Evolutionary conservation across 2,888 invertebrate genomes (phyloP).

Genomic region (Cephus pulcher): DNA sequence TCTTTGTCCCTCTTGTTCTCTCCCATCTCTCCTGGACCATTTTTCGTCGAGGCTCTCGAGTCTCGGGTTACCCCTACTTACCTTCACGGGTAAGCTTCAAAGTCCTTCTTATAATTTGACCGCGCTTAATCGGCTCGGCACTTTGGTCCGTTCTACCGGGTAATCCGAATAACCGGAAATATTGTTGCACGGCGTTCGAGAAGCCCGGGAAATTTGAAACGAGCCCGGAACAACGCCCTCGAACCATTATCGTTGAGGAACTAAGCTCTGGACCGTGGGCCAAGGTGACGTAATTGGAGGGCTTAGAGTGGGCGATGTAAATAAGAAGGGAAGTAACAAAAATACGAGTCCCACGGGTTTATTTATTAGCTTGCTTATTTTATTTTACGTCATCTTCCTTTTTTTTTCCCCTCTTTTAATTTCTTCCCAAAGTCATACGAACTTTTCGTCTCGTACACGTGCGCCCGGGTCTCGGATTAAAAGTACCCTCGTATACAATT

Average conservation of each 20-base stretch:
- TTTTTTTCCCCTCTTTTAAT: neutral
- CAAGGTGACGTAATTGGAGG: neutral
- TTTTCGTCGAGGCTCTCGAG: constrained; percentile 5
- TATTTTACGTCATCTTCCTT: neutral
- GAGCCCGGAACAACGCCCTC: neutral
- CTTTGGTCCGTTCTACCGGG: too few species aligned
- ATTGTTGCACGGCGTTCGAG: neutral
- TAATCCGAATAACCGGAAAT: neutral
- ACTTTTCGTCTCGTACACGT: neutral
- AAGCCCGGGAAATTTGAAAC: neutral
- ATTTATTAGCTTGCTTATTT: neutral
- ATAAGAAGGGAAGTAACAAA: neutral
- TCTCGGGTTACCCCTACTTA: neutral
- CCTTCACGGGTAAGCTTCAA: neutral
- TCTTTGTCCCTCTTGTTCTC: neutral
- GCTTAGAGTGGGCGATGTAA: neutral
- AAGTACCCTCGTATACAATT: neutral
- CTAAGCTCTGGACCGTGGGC: neutral
- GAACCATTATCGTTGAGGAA: neutral
- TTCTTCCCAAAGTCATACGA: neutral
- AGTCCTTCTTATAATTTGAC: neutral
- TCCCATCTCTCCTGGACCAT: neutral
- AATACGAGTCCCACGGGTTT: too few species aligned
- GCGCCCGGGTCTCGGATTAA: neutral
- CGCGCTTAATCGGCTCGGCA: neutral